Evolutionary conservation across 2,797 vertebrate genomes (phyloP).

Genomic region (Iguana delicatissima): DNA sequence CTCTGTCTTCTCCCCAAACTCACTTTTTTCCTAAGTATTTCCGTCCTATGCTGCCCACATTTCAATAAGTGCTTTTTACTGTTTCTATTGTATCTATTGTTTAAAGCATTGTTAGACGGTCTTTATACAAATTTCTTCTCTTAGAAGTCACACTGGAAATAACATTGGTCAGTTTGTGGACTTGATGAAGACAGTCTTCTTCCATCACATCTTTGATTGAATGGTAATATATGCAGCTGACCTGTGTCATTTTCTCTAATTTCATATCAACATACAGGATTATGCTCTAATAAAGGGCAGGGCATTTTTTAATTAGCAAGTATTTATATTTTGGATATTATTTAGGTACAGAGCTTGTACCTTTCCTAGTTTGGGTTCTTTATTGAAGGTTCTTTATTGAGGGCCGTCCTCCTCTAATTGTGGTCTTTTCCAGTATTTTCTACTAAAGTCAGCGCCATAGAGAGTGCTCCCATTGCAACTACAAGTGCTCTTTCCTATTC

Average conservation of each 20-base stretch:
- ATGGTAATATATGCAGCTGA: no score
- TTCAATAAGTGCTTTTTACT: neutral
- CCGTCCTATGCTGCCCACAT: neutral
- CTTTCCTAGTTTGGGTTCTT: neutral
- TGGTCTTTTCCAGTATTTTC: constrained; percentile 2
- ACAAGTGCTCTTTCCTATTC: constrained; percentile 11
- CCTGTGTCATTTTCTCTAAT: no score
- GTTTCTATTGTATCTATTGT: neutral
- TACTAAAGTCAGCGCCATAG: neutral
- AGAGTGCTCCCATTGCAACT: neutral
- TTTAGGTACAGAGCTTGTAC: neutral
- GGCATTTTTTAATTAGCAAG: no score
- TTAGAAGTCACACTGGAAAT: no score
- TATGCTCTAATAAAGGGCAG: no score
- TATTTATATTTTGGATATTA: neutral
- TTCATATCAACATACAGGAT: no score
- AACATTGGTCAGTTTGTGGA: no score
- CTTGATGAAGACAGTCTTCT: no score
- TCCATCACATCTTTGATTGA: no score
- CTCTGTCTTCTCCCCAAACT: neutral
- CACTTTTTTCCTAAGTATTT: neutral
- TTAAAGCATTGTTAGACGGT: neutral
- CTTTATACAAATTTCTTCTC: no score
- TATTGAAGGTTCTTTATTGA: constrained; percentile 6
- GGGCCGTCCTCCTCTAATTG: neutral